Evolutionary conservation across 1,140 invertebrate species (phyloP), one percentile per base, ranked within the genome.

Genomic region (Chymomyza costata): DNA sequence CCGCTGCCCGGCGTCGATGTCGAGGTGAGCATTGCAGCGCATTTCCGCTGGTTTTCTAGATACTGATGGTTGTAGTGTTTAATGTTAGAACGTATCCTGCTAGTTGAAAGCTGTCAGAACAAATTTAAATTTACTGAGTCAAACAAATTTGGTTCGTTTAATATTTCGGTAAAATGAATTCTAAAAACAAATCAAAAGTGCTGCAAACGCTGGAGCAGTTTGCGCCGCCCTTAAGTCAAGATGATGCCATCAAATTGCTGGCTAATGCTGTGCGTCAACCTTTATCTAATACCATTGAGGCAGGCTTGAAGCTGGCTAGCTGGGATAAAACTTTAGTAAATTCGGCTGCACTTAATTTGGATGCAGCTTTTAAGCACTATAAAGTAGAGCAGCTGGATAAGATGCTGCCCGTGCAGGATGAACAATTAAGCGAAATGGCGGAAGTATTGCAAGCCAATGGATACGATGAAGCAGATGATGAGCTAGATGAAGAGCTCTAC

Each of bases 1-100:
- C 88, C 90, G 19, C 81, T 92, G 37, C 89, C 91, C 1, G 93
- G 93, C 39, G 92, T 95, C 14, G 89, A 90, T 60, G 93, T 96
- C n/a, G 92, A 95, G 85, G 91, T 95, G 88, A 92, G 91, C 91
- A 45, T 8, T 5, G 32, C 21, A 25, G 21, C 8, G 21, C 21
- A 25, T 11, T 1, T 10, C 14, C 0, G 35, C 8, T 25, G 11
- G 37, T 39, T 18, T 18, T 10, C 6, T 15, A 30, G n/a, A n/a
- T n/a, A n/a, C n/a, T n/a, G n/a, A n/a, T n/a, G n/a, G n/a, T n/a
- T n/a, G n/a, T n/a, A n/a, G n/a, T n/a, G n/a, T n/a, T n/a, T n/a
- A n/a, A n/a, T n/a, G n/a, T n/a, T n/a, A n/a, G n/a, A n/a, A n/a
- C n/a, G n/a, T n/a, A n/a, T n/a, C n/a, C n/a, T n/a, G n/a, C n/a